Percentiles rank a stretch among this genome's conserved stretches.
Conservation (phyloP, 53 echinoderm and acorn worm species). For the Paracentrotus lividus region DNA sequence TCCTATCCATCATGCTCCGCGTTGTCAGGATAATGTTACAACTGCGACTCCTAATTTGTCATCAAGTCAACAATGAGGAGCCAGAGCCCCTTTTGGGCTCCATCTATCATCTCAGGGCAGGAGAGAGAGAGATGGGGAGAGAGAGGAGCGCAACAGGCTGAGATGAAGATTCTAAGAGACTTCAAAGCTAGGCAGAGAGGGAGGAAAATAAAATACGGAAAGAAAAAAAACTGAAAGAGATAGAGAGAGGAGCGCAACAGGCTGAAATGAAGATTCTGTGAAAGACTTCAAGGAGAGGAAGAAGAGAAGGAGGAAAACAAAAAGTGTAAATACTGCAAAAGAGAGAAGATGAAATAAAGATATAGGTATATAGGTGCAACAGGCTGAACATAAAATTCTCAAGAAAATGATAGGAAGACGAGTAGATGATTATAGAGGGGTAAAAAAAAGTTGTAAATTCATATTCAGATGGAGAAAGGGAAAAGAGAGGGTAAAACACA, state of each 20-base stretch:
- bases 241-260: background rate
- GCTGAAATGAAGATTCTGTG: background rate
- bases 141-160: background rate
- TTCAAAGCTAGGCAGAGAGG: background rate
- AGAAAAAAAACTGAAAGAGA: background rate
- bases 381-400: too few relatives aligned
- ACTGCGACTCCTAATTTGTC: slow-evolving; percentile 62
- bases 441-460: too few relatives aligned
- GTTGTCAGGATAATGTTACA: slow-evolving; percentile 60
- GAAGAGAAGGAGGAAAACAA: background rate
- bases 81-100: slow-evolving; percentile 37
- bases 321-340: too few relatives aligned
- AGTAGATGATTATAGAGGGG: too few relatives aligned
- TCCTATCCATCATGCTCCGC: slow-evolving; percentile 35
- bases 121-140: background rate
- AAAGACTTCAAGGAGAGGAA: too few relatives aligned
- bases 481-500: too few relatives aligned
- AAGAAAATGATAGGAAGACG: too few relatives aligned
- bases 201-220: background rate
- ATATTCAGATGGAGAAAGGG: too few relatives aligned
- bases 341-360: too few relatives aligned
- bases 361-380: too few relatives aligned
- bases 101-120: slow-evolving; percentile 48
- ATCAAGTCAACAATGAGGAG: slow-evolving; percentile 63
- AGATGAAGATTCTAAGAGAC: too few relatives aligned